These are phyloP conservation scores for Elgonia sp. DNA, from an alignment of 2,888 invertebrate genomes.

Conservation along the genomic window DNA sequence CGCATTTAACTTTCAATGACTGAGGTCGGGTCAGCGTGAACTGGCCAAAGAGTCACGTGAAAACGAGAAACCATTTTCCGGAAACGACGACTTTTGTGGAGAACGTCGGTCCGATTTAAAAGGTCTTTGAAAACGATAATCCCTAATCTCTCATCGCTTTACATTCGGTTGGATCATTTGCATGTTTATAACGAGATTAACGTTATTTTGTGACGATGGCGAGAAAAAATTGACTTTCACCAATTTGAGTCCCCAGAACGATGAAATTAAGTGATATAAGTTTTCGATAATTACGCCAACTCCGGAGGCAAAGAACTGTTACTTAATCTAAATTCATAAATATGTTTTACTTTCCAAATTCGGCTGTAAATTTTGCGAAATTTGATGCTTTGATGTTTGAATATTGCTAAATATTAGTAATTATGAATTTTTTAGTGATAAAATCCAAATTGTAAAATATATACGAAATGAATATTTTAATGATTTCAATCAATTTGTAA, in stretches of 20 bases:
- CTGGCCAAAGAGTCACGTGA: too few species aligned
- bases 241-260: slow-evolving; percentile 36
- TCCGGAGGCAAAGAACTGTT: slow-evolving; percentile 56
- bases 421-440: too few species aligned
- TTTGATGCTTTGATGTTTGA: too few species aligned
- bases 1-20: too few species aligned
- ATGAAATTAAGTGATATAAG: slow-evolving; percentile 63
- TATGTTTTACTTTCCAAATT: slow-evolving; percentile 63
- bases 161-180: slow-evolving; percentile 40
- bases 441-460: too few species aligned
- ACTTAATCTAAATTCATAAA: slow-evolving; percentile 65
- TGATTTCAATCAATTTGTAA: too few species aligned
- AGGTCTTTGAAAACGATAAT: slow-evolving; percentile 40
- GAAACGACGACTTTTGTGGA: not conserved
- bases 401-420: too few species aligned
- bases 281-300: slow-evolving; percentile 63
- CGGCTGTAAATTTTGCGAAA: slow-evolving; percentile 38
- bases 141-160: slow-evolving; percentile 41
- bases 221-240: slow-evolving; percentile 65
- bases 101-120: slow-evolving; percentile 7
- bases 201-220: slow-evolving; percentile 55
- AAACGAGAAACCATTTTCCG: slow-evolving; percentile 14
- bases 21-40: too few species aligned
- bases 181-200: slow-evolving; percentile 60
- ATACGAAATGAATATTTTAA: too few species aligned